phyloP scores from a whole-genome alignment of 1,140 invertebrate species.

The Sipha flava region DNA sequence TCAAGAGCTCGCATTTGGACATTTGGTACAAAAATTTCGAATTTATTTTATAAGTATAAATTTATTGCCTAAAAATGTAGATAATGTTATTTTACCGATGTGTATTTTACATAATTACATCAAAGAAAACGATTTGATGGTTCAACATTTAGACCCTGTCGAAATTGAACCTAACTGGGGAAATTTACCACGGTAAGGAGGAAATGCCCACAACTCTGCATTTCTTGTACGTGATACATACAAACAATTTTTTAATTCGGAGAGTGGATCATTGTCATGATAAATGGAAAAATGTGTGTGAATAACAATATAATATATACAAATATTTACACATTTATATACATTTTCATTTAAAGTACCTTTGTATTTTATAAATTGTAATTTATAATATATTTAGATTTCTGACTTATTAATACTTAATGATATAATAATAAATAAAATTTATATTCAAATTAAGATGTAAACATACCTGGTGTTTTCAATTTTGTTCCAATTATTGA shows the following conservation, averaged over 20 bases:
- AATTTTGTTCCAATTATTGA: neutral
- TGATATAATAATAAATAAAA: neutral
- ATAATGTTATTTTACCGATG: conserved; percentile 23
- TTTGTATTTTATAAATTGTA: neutral
- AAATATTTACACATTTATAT: neutral
- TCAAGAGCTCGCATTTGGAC: conserved; percentile 44
- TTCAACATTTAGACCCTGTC: neutral
- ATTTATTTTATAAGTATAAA: conserved; percentile 33
- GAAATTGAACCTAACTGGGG: neutral
- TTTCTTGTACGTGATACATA: conserved; percentile 24
- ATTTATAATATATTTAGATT: neutral
- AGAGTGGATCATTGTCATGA: conserved; percentile 27
- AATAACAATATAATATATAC: neutral
- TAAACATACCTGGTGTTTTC: neutral
- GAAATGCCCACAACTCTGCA: neutral
- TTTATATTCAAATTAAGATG: neutral
- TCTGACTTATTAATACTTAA: no score
- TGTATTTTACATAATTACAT: conserved; percentile 6
- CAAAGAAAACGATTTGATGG: neutral
- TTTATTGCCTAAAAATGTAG: conserved; percentile 32
- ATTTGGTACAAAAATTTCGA: conserved; percentile 36
- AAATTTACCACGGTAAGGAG: neutral
- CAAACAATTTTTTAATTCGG: conserved; percentile 7
- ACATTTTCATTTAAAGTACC: neutral
- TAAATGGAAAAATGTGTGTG: neutral